phyloP scores from a whole-genome alignment of 2,113 vertebrate genomes.

The Dolichallabes microphthalmus region DNA sequence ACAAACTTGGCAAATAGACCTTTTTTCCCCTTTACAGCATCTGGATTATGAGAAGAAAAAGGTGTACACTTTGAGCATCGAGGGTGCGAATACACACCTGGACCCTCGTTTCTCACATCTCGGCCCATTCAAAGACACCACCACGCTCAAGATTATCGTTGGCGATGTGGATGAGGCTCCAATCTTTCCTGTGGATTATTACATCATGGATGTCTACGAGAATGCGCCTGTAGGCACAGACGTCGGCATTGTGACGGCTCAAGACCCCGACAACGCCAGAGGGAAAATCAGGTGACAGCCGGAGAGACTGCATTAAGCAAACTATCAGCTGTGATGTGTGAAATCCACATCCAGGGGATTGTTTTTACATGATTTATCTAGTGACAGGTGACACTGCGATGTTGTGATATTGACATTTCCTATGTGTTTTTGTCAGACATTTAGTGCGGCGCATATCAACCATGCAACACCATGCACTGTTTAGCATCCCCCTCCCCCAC shows the following conservation, averaged over 20 bases:
- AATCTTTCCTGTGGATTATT: conserved; percentile 87
- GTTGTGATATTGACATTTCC: conserved; percentile 3
- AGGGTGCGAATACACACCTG: conserved; percentile 89
- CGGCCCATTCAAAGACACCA: conserved; percentile 91
- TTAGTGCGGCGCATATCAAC: not conserved
- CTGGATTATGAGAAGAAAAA: conserved; percentile 97
- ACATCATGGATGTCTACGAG: conserved; percentile 93
- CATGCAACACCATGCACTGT: not conserved
- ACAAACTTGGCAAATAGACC: too few relatives aligned
- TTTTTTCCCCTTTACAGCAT: conserved; percentile 70
- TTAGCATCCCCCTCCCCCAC: not conserved
- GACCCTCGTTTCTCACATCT: conserved; percentile 91
- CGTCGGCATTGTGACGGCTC: conserved; percentile 88
- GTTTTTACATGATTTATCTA: not conserved
- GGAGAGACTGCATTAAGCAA: not conserved
- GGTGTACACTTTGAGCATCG: conserved; percentile 90
- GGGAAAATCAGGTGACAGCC: conserved; percentile 83
- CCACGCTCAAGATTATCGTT: conserved; percentile 89
- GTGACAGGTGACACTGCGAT: not conserved
- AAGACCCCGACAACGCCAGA: conserved; percentile 88
- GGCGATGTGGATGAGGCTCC: conserved; percentile 94
- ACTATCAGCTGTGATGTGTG: not conserved
- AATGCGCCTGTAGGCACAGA: conserved; percentile 82
- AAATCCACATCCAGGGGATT: not conserved
- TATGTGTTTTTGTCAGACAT: not conserved